Percentiles rank a stretch among this genome's conserved stretches.
phyloP scores from a whole-genome alignment of 2,113 vertebrate species.

The Sturnira hondurensis region DNA sequence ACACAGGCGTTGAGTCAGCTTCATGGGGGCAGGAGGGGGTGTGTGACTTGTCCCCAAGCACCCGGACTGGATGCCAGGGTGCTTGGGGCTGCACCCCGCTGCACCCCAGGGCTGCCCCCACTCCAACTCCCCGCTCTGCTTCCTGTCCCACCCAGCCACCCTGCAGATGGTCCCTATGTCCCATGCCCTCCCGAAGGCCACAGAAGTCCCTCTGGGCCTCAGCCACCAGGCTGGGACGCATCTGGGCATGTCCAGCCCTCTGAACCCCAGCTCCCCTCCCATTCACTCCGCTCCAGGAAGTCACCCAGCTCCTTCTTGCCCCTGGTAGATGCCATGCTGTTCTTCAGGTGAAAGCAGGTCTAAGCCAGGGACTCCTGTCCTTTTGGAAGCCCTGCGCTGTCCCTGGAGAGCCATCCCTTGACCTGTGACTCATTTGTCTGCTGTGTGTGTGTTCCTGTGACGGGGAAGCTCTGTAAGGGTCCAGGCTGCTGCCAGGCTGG shows the following conservation, averaged over 20 bases:
- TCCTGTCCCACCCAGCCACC: background rate
- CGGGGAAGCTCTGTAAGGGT: too few relatives aligned
- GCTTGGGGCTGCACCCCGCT: too few relatives aligned
- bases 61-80: fast-evolving
- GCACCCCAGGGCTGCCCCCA: too few relatives aligned
- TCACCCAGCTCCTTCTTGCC: background rate
- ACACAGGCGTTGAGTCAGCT: fast-evolving
- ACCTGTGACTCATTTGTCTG: too few relatives aligned
- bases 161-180: fast-evolving
- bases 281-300: background rate
- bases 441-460: background rate
- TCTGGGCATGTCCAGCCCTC: fast-evolving
- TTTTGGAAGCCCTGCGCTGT: fast-evolving
- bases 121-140: background rate
- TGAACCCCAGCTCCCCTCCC: background rate
- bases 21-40: fast-evolving
- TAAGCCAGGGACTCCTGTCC: background rate
- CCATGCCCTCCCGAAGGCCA: background rate
- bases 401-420: background rate
- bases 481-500: too few relatives aligned
- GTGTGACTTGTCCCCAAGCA: background rate
- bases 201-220: too few relatives aligned
- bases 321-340: background rate
- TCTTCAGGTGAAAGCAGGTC: background rate
- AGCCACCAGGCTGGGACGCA: too few relatives aligned